These are phyloP conservation scores for Drosophila nr. fundita DNA, from an alignment of 2,888 invertebrate species.

Conservation along the genomic window DNA sequence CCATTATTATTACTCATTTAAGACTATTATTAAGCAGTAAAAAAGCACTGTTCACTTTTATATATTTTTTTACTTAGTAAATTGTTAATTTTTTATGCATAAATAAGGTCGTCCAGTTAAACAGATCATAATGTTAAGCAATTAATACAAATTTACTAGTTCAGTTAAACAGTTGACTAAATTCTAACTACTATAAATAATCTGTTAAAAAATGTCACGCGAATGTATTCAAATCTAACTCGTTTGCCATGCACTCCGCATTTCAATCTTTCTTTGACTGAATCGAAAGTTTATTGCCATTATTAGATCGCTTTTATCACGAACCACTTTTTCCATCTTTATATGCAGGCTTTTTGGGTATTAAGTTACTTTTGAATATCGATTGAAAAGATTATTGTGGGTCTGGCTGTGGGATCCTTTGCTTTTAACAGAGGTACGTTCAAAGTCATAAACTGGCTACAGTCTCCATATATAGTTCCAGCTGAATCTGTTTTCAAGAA, in stretches of 20 bases:
- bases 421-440: too few species aligned
- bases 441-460: too few species aligned
- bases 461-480: too few species aligned
- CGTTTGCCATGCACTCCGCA: background rate
- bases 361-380: background rate
- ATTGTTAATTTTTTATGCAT: background rate
- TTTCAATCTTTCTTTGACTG: background rate
- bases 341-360: too few species aligned
- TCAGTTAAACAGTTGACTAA: background rate
- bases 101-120: background rate
- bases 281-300: background rate
- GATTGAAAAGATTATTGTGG: background rate
- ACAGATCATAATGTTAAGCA: background rate
- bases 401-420: background rate
- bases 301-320: background rate
- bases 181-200: background rate
- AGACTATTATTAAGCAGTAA: background rate
- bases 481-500: background rate
- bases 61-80: background rate
- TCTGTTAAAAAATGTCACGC: background rate
- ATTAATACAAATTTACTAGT: background rate
- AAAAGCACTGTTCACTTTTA: background rate
- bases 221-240: background rate
- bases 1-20: background rate
- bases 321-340: background rate